Evolutionary conservation across 2,888 invertebrate species (phyloP).

Genomic region (Muscina levida): DNA sequence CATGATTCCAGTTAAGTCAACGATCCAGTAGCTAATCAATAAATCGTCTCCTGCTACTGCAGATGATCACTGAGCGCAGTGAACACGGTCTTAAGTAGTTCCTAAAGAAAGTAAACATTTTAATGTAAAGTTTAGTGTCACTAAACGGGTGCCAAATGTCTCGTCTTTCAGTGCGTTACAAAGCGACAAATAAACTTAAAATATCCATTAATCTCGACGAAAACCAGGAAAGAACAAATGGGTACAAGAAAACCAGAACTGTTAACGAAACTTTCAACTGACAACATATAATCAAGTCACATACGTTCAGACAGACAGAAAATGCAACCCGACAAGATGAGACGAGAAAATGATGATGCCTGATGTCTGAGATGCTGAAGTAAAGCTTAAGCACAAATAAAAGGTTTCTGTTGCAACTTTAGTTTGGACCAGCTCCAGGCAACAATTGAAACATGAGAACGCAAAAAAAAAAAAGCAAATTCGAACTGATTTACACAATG

Average conservation of each 20-base stretch:
- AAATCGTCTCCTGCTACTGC: too few species aligned
- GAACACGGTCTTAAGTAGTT: too few species aligned
- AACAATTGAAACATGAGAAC: conserved; percentile 62
- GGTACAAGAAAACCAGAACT: conserved; percentile 27
- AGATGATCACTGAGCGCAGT: too few species aligned
- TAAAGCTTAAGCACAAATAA: conserved; percentile 61
- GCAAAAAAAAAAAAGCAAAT: conserved; percentile 39
- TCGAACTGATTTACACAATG: conserved; percentile 57
- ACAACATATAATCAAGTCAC: conserved; percentile 58
- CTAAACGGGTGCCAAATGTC: too few species aligned
- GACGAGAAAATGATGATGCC: conserved; percentile 35
- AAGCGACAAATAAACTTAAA: too few species aligned
- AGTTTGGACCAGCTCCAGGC: conserved; percentile 52
- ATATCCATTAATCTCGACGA: too few species aligned
- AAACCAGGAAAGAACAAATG: conserved; percentile 1
- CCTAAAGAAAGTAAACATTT: too few species aligned
- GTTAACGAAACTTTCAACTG: conserved; percentile 47
- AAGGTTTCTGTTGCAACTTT: conserved; percentile 53
- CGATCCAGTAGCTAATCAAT: too few species aligned
- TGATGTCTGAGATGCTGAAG: conserved; percentile 47
- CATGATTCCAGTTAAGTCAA: too few species aligned
- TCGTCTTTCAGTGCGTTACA: too few species aligned
- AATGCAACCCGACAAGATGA: conserved; percentile 28
- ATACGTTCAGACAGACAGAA: conserved; percentile 36
- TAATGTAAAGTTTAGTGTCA: too few species aligned